These are phyloP conservation scores for Masticophis lateralis DNA, from an alignment of 2,797 vertebrate genomes.

Conservation along the genomic window DNA sequence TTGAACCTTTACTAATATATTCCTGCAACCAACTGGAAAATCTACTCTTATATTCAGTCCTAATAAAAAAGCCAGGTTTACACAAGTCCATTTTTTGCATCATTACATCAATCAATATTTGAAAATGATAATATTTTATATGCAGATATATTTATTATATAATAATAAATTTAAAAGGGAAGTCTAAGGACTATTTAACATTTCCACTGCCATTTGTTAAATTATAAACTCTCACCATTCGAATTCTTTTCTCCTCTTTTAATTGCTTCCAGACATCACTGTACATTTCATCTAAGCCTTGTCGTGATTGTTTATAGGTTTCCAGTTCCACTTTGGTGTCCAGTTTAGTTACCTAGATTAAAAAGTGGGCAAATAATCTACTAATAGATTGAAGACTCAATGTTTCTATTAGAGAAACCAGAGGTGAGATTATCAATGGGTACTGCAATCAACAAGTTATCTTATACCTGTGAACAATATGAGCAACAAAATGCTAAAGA, in stretches of 20 bases:
- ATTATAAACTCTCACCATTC: conserved; percentile 76
- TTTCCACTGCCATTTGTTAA: background rate
- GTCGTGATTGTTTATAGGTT: conserved; percentile 92
- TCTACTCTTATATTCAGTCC: background rate
- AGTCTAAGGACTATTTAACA: background rate
- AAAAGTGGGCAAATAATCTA: background rate
- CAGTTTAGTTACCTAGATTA: conserved; percentile 84
- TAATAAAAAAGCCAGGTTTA: background rate
- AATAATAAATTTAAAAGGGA: background rate
- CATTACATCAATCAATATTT: background rate
- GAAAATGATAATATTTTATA: background rate
- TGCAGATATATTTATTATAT: background rate
- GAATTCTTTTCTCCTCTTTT: conserved; percentile 90
- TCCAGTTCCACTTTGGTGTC: conserved; percentile 95
- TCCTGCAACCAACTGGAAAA: background rate
- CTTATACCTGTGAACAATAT: background rate
- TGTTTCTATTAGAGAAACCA: background rate
- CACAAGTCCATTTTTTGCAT: background rate
- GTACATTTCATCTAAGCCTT: conserved; percentile 98
- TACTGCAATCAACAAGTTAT: background rate
- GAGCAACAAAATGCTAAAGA: background rate
- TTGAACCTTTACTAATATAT: background rate
- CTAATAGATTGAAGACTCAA: background rate
- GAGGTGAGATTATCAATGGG: background rate
- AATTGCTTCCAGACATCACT: conserved; percentile 94